Evolutionary conservation across 2,888 invertebrate species (phyloP).

Genomic region (Harpagoxenus sublaevis): DNA sequence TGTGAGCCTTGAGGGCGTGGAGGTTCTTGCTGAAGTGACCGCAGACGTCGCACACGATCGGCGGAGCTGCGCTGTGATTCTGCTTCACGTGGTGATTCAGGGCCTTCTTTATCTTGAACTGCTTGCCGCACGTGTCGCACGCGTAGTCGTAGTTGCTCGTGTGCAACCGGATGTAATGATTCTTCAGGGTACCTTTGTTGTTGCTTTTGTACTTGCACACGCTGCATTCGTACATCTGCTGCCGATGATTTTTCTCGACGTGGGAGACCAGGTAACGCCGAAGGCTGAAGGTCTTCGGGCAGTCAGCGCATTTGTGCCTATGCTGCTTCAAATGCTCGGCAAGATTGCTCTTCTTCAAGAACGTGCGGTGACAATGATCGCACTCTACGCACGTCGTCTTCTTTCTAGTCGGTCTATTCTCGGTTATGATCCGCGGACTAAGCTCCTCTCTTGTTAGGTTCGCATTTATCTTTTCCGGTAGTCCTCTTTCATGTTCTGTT

Average conservation of each 20-base stretch:
- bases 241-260: constrained; percentile 67
- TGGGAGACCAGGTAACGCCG: constrained; percentile 67
- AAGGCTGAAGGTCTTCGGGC: constrained; percentile 68
- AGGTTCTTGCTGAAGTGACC: constrained; percentile 78
- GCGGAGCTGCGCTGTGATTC: constrained; percentile 74
- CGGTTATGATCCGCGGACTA: not conserved
- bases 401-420: constrained; percentile 13
- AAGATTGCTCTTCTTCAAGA: constrained; percentile 72
- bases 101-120: constrained; percentile 78
- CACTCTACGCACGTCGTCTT: constrained; percentile 67
- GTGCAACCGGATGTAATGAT: constrained; percentile 77
- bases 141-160: constrained; percentile 75
- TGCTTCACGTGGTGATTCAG: constrained; percentile 78
- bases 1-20: constrained; percentile 78
- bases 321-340: constrained; percentile 72
- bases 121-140: constrained; percentile 77
- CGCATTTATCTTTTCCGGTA: not conserved
- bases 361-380: constrained; percentile 75
- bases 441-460: not conserved
- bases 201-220: constrained; percentile 78
- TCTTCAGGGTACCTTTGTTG: constrained; percentile 77
- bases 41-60: constrained; percentile 79
- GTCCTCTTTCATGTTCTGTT: not conserved
- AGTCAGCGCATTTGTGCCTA: constrained; percentile 67
- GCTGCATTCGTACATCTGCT: constrained; percentile 72